phyloP scores from a whole-genome alignment of 2,888 invertebrate species.

The Trachelus tabidus region DNA sequence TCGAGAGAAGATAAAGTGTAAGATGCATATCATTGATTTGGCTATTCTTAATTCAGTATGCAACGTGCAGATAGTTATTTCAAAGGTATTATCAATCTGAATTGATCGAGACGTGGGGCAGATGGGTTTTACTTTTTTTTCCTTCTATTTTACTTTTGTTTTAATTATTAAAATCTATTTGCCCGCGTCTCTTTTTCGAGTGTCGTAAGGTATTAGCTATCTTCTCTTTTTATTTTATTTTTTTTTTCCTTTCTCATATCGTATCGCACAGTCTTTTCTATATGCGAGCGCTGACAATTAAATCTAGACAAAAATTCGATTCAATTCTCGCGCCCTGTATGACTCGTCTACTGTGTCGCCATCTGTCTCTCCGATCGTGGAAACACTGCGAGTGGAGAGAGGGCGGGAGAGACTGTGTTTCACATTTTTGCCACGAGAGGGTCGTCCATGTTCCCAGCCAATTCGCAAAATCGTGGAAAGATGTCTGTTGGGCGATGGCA shows the following conservation, averaged over 20 bases:
- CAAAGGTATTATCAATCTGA: too few species aligned
- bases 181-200: background rate
- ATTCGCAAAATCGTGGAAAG: background rate
- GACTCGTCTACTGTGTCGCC: background rate
- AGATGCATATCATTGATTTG: background rate
- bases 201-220: too few species aligned
- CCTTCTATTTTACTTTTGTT: too few species aligned
- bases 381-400: background rate
- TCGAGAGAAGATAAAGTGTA: background rate
- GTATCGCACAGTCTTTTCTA: background rate
- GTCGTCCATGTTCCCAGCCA: background rate
- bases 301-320: background rate
- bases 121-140: background rate
- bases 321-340: background rate
- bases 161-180: background rate
- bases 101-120: too few species aligned
- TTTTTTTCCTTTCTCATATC: background rate
- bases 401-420: background rate
- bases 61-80: background rate
- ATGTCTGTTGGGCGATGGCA: background rate
- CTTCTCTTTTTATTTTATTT: background rate
- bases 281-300: background rate
- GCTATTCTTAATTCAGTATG: background rate
- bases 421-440: background rate
- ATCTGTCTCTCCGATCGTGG: background rate